Base-by-base conservation (phyloP, 1,140 invertebrate species). In the Stegodyphus dumicola region DNA sequence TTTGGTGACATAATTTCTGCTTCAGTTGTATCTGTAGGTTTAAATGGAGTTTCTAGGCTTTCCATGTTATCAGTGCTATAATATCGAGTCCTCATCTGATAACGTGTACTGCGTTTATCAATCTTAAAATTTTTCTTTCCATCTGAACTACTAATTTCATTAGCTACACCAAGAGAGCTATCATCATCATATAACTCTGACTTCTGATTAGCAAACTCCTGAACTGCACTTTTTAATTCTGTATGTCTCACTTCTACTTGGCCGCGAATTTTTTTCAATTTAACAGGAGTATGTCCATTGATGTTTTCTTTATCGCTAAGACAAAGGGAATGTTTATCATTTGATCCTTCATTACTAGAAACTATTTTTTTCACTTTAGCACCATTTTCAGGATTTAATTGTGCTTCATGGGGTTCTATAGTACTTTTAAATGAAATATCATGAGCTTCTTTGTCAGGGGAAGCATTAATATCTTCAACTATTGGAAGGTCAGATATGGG, bases 251-350 rank as follows among this genome's bases (percentile, higher is more conserved):
- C 3, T 17, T 83, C 81, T 48, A 33, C 33, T 51, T 85, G 81
- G 18, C 67, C 65, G 18, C 83, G 75, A 11, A 66, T 77, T 53
- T 77, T 85, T 64, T 73, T 77, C 49, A 52, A 48, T 71, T 78
- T 77, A 7, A 77, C 67, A 51, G 74, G 74, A 51, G 66, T 65
- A 48, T 70, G 74, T 6, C 66, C 74, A 77, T 65, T 78, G 10
- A 85, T 85, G 51, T 85, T 85, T 56, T 85, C 83, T 33, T 85
- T 85, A 54, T 85, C 83, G 73, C 83, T 85, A 4, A 77, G 53
- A 77, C 83, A 85, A 2, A 65, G 65, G 11, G 83, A 85, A 65
- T 71, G 77, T 73, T 85, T 85, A 65, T 77, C 67, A 64, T 52
- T 64, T 9, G 81, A 75, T 15, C 52, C 51, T 67, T 76, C 81